These are phyloP conservation scores for Parnassius orleans DNA, from an alignment of 2,888 invertebrate species.

Conservation along the genomic window DNA sequence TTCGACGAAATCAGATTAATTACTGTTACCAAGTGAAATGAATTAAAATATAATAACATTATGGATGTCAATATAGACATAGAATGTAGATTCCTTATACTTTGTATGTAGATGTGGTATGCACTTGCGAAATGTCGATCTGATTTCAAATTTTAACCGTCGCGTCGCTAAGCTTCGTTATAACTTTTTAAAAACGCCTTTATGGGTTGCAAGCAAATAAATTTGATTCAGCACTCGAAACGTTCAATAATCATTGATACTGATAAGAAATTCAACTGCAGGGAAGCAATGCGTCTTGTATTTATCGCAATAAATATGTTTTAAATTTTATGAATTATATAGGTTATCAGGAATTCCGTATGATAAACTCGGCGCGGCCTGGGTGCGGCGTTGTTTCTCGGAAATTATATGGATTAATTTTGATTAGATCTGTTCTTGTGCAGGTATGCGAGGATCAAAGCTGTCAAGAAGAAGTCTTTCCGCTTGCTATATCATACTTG, in stretches of 20 bases:
- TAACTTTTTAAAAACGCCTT: conserved; percentile 6
- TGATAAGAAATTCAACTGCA: conserved; percentile 46
- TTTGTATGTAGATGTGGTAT: not conserved
- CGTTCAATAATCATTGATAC: conserved; percentile 32
- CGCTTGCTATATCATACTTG: conserved; percentile 94
- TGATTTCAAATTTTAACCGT: conserved; percentile 24
- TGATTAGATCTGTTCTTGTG: conserved; percentile 8
- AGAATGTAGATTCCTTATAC: not conserved
- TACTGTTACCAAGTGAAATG: not conserved
- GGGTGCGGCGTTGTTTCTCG: conserved; percentile 51
- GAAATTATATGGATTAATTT: conserved; percentile 44
- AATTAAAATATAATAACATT: conserved; percentile 5
- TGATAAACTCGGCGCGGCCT: conserved; percentile 55
- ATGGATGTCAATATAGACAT: conserved; percentile 12
- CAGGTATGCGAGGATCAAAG: conserved; percentile 97
- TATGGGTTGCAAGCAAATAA: conserved; percentile 5
- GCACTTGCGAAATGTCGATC: conserved; percentile 9
- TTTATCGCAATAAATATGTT: conserved; percentile 68
- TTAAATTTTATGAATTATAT: conserved; percentile 61
- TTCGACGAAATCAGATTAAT: conserved; percentile 7
- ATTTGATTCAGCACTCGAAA: conserved; percentile 27
- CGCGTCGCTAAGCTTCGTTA: conserved; percentile 19
- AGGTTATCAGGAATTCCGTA: conserved; percentile 77
- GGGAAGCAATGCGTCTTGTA: conserved; percentile 60
- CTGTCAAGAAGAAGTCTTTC: conserved; percentile 96